These are phyloP conservation scores for Antennarius striatus DNA, from an alignment of 2,113 vertebrate genomes.

Conservation along the genomic window DNA sequence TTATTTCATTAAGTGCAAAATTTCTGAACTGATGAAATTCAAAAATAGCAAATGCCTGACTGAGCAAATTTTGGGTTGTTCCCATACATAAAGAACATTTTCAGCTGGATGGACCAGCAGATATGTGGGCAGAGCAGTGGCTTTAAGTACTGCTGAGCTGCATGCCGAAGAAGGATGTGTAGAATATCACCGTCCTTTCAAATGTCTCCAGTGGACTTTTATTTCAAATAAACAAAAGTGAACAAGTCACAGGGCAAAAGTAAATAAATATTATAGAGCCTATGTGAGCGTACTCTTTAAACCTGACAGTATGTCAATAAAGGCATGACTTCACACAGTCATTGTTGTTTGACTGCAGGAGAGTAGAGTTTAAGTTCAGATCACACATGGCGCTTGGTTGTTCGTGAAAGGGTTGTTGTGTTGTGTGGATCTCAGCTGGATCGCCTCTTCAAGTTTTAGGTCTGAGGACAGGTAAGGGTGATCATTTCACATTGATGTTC, in stretches of 20 bases:
- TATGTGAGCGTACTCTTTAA: conserved; percentile 57
- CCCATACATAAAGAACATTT: no score
- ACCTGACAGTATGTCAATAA: conserved; percentile 67
- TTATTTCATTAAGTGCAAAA: no score
- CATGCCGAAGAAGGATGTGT: not conserved
- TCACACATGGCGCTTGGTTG: no score
- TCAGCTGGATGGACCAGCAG: no score
- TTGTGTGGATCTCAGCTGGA: conserved; percentile 17
- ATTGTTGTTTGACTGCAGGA: conserved; percentile 57
- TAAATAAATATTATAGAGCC: conserved; percentile 57
- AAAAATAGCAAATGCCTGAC: no score
- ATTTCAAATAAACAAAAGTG: conserved; percentile 20
- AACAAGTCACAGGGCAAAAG: conserved; percentile 56
- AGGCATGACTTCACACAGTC: conserved; percentile 52
- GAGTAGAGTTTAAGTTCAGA: no score
- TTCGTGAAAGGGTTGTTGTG: conserved; percentile 17
- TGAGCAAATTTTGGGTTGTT: no score
- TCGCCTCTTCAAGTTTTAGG: conserved; percentile 80
- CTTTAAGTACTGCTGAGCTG: no score
- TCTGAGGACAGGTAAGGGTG: conserved; percentile 90
- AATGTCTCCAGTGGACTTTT: not conserved
- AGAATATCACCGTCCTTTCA: conserved; percentile 3
- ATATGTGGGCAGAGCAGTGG: no score
- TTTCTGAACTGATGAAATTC: no score
- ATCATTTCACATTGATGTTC: conserved; percentile 75